Conservation (phyloP, 2,888 invertebrate species). For the Zele albiditarsus region DNA sequence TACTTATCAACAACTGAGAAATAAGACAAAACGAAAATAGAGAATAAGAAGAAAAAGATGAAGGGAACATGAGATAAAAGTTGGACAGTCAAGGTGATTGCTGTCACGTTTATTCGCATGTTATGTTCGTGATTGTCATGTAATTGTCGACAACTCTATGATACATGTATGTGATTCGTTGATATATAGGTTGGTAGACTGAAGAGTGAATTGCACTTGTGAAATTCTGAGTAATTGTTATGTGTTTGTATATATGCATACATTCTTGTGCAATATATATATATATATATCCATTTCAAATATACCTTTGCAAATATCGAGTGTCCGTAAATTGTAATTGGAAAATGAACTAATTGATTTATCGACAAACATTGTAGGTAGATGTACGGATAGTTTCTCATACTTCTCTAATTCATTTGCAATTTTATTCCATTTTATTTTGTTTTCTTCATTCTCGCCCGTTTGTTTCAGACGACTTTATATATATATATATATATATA, state of each 20-base stretch:
- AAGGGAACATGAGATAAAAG: neutral
- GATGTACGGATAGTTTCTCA: neutral
- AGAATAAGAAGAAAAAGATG: neutral
- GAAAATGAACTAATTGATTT: conserved; percentile 30
- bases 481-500: conserved; percentile 8
- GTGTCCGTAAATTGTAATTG: conserved; percentile 6
- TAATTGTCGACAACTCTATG: conserved; percentile 35
- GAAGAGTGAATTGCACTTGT: conserved; percentile 3
- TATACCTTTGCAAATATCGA: conserved; percentile 17
- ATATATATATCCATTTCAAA: neutral
- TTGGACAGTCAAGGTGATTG: neutral
- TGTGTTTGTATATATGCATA: neutral
- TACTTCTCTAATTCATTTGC: neutral
- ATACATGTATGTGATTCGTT: neutral
- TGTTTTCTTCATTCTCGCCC: neutral
- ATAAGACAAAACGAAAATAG: too few relatives aligned
- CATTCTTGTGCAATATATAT: neutral
- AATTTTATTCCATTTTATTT: conserved; percentile 21
- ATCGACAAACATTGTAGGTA: conserved; percentile 14
- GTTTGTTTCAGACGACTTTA: too few relatives aligned
- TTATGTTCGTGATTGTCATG: conserved; percentile 33
- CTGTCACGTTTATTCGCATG: conserved; percentile 35
- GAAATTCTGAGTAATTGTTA: neutral
- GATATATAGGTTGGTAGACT: neutral
- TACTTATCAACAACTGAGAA: too few relatives aligned